Evolutionary conservation across 2,113 vertebrate genomes (phyloP), one percentile per base, ranked within the genome.

Genomic region (Sinocyclocheilus anshuiensis): DNA sequence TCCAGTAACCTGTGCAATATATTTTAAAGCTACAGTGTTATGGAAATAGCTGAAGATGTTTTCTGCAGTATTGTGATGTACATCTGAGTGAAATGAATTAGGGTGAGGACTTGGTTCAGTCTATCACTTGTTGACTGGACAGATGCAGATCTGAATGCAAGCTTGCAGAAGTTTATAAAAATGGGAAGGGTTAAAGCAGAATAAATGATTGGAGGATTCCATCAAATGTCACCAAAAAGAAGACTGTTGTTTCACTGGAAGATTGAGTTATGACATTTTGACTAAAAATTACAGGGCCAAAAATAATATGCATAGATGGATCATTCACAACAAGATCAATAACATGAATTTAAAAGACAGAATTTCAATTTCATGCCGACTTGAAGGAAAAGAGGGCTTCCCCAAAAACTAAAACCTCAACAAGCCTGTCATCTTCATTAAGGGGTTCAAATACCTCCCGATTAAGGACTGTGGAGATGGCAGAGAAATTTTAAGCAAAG

Each of bases 1-100:
- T 93, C 93, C 93, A 94, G 92, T 95, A 93, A 96, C 93, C 93
- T 94, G 92, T 90, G 92, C 88, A 93, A 94, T 93, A 93, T 94
- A 94, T 93, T 94, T 95, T 93, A 95, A 94, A 77, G n/a, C 13
- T 8, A 53, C 5, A 12, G 45, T 26, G 29, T 18, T 33, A 69
- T 10, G 1, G 18, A 72, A 72, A 42, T 72, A 39, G 36, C 9
- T 2, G 10, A 18, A 72, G 26, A 33, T 33, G 3, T 33, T 33
- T 18, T 69, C 7, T 36, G 2, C 57, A n/a, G 67, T 69, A 9
- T 69, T 69, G 15, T 36, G 7, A 36, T 8, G 29, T 69, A 69
- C 16, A 69, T 69, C 29, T 7, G 29, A 69, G 15, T 7, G 6
- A 33, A 69, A 63, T 10, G 4, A 26, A 33, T 69, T 69, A 69